Percentiles rank a stretch among this genome's conserved stretches.
Evolutionary conservation across 2,888 invertebrate species (phyloP).

Genomic region (Drosophila percnosoma): DNA sequence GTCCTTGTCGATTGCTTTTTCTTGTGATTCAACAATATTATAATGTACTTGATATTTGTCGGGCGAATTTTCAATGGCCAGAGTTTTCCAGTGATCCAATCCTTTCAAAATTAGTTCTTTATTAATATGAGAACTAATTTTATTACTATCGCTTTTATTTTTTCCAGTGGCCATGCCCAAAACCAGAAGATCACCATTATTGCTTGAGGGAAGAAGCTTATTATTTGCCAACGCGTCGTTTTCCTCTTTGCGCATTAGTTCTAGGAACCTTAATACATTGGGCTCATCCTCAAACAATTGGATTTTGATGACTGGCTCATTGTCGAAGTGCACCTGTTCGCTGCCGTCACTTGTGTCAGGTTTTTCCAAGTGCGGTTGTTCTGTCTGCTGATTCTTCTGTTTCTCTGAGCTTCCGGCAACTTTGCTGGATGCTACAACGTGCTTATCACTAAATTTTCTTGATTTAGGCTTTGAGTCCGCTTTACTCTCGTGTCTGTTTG

Average conservation of each 20-base stretch:
- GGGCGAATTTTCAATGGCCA: background rate
- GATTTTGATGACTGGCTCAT: constrained; percentile 2
- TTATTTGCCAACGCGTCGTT: background rate
- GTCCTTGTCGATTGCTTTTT: background rate
- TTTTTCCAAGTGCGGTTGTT: background rate
- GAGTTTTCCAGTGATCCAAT: background rate
- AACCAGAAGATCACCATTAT: background rate
- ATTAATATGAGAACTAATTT: background rate
- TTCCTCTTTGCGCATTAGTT: constrained; percentile 21
- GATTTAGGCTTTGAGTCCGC: background rate
- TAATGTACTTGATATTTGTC: constrained; percentile 17
- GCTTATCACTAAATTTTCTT: background rate
- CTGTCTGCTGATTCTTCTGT: background rate
- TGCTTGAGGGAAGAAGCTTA: background rate
- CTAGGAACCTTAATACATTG: constrained; percentile 1
- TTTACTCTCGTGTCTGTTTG: background rate
- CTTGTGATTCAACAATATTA: constrained; percentile 4
- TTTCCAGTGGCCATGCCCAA: background rate
- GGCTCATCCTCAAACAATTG: constrained; percentile 16
- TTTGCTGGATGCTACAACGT: background rate
- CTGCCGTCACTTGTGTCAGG: background rate
- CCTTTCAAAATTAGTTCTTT: background rate
- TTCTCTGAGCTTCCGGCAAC: background rate
- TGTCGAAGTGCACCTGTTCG: background rate
- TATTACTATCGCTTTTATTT: background rate